phyloP scores from a whole-genome alignment of 92 coral and sea anemone genomes.

The Parazoanthus atlanticus region DNA sequence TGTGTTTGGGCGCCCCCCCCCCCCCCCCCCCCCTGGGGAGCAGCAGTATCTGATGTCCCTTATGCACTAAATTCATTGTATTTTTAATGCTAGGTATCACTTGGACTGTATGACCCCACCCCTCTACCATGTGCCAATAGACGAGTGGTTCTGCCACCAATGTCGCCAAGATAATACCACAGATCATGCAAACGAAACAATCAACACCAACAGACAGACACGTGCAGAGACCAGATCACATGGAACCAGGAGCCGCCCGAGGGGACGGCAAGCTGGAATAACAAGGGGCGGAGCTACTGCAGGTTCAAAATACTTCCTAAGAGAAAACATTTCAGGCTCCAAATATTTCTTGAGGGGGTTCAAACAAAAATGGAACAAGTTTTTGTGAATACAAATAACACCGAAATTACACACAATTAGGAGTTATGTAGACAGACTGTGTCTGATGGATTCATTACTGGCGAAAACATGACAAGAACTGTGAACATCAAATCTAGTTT shows the following conservation, averaged over 20 bases:
- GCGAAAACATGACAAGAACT: not conserved
- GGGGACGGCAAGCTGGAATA: conserved; percentile 11
- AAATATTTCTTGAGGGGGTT: conserved; percentile 42
- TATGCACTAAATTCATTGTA: not conserved
- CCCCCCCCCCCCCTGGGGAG: too few species aligned
- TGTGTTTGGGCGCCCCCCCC: too few species aligned
- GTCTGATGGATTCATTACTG: not conserved
- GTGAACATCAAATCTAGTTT: not conserved
- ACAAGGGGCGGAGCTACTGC: conserved; percentile 2
- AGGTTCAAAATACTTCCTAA: conserved; percentile 40
- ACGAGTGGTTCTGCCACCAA: conserved; percentile 87
- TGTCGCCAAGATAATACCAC: conserved; percentile 50
- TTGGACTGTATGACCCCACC: conserved; percentile 91
- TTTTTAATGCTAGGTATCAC: conserved; percentile 67
- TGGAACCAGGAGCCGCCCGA: conserved; percentile 24
- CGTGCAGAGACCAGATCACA: conserved; percentile 20
- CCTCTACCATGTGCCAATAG: conserved; percentile 79
- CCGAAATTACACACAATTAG: not conserved
- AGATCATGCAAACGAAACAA: conserved; percentile 7
- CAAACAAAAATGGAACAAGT: conserved; percentile 24
- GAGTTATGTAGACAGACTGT: not conserved
- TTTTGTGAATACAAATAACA: not conserved
- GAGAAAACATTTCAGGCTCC: conserved; percentile 35
- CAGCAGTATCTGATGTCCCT: too few species aligned
- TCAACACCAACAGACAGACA: not conserved